Base-by-base conservation (phyloP, 2,113 vertebrate genomes). In the Pteropus alecto region DNA sequence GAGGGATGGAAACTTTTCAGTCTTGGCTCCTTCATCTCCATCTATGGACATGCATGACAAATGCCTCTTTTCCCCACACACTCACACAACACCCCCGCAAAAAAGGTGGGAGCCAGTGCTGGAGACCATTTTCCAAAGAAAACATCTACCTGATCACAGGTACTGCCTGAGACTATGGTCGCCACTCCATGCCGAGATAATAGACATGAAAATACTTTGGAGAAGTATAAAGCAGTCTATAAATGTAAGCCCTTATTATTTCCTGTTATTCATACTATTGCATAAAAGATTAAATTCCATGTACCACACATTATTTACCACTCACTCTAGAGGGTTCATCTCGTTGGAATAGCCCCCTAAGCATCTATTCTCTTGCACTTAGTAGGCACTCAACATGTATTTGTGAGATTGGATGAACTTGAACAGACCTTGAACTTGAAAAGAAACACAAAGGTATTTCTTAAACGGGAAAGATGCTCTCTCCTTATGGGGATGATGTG, bases 171-270 rank as follows among this genome's bases (percentile, higher is more conserved):
- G 82, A 82, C 0, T 70, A 43, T 87, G 93, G 93, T 89, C 58
- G 0, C 58, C 63, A 91, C 84, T 9, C 54, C 95, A 83, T 22
- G 78, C 97, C 91, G 88, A 96, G 96, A 93, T 93, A 96, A 97
- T 78, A 83, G 93, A 68, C 33, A 3, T 3, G 48, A 61, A 97
- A 97, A 94, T 61, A 77, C 58, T 96, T 97, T 77, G 48, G 76
- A 86, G 95, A 94, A 58, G 97, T 76, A 71, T 35, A 94, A 96
- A 95, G 88, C 65, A 48, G 92, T 94, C 94, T 97, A 88, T 96
- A 97, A 97, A 96, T 95, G 43, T 63, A 94, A 95, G 92, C 61
- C 84, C 77, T 97, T 54, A 79, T 97, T 95, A 94, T 91, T 96
- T 56, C 65, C 89, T 41, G 43, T 96, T 92, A 92, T 90, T 90